phyloP scores from a whole-genome alignment of 2,113 vertebrate species.

The Verasper variegatus region DNA sequence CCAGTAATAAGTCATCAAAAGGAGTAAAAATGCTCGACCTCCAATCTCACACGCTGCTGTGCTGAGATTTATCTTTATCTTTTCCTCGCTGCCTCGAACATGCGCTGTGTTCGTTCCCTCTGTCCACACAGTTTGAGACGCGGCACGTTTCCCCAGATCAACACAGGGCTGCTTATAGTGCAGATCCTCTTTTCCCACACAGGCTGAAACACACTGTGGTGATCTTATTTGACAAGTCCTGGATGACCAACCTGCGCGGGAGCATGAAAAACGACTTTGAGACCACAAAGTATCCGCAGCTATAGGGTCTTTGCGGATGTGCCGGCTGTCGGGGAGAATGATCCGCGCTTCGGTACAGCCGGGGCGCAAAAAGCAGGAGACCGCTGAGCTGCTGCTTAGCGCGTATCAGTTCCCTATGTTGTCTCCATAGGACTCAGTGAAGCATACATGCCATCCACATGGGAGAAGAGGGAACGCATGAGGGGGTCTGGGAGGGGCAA shows the following conservation, averaged over 20 bases:
- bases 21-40: conserved; percentile 32
- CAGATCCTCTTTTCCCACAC: conserved; percentile 52
- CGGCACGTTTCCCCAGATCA: conserved; percentile 54
- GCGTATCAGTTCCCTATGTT: conserved; percentile 18
- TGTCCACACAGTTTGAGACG: conserved; percentile 50
- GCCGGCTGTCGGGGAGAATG: conserved; percentile 47
- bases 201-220: conserved; percentile 43
- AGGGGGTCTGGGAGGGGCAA: conserved; percentile 11
- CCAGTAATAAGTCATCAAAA: conserved; percentile 53
- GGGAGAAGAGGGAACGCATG: neutral
- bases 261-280: conserved; percentile 49
- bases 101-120: conserved; percentile 18
- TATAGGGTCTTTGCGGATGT: conserved; percentile 43
- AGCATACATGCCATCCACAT: conserved; percentile 26
- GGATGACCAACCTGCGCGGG: conserved; percentile 57
- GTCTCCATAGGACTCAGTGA: conserved; percentile 42
- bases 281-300: conserved; percentile 35
- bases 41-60: conserved; percentile 28
- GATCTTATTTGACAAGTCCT: conserved; percentile 70
- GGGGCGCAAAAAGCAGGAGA: conserved; percentile 25
- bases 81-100: neutral
- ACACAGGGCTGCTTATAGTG: conserved; percentile 49
- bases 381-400: conserved; percentile 31
- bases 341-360: conserved; percentile 13
- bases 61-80: conserved; percentile 45